Evolutionary conservation across 2,113 vertebrate genomes (phyloP), one percentile per base, ranked within the genome.

Genomic region (Phyllostomus hastatus): DNA sequence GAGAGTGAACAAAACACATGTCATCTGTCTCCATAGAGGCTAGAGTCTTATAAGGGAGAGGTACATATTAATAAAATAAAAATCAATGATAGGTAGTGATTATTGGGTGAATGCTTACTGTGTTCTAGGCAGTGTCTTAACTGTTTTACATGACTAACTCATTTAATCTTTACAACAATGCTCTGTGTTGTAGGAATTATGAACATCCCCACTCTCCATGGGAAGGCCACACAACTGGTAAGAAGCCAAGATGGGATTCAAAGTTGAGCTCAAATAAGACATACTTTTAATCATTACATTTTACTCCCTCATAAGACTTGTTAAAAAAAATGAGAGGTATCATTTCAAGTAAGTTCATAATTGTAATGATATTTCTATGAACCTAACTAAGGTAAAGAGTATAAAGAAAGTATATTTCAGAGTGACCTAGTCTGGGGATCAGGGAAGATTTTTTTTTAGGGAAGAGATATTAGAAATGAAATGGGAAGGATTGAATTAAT

Each of bases 401-500:
- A 48, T 66, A 31, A 66, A 59, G 17, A 88, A 15, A 78, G 9
- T 28, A 28, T 7, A 64, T 85, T 70, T 14, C 20, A 91, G 46
- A 90, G 35, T 87, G 57, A 64, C 46, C 17, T 67, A 69, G 26
- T 33, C 14, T 91, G 73, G 4, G 35, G 61, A 95, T 76, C 31
- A 95, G 31, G 48, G 33, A 82, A 70, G 43, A 38, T 66, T 73
- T 92, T 66, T 92, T 88, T 59, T 90, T 75, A 75, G 11, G 54
- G 43, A 84, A 72, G 33, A 83, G 19, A 4, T 43, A 10, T 90
- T 50, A 67, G 3, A 90, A 69, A 3, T 84, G 15, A 91, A 38
- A 95, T 59, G 22, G 5, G 15, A 78, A 90, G 61, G 10, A 67
- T 54, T 94, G 88, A 69, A 95, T 91, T 84, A 33, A 90, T 86